Evolutionary conservation across 2,113 vertebrate genomes (phyloP).

Genomic region (Semnornis frantzii): DNA sequence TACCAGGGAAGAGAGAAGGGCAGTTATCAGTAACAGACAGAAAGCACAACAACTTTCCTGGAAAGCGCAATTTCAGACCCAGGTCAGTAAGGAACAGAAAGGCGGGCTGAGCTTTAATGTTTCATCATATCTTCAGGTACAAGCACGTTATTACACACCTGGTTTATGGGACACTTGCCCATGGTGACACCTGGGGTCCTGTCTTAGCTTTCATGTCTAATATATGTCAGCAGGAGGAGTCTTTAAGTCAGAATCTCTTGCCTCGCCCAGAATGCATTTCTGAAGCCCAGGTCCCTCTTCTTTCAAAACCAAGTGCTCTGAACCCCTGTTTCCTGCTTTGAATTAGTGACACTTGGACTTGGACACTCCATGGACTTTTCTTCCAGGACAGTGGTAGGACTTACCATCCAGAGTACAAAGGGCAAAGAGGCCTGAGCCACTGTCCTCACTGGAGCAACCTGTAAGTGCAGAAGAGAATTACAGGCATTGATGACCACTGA

Average conservation of each 20-base stretch:
- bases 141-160: not conserved
- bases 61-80: not conserved
- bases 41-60: not conserved
- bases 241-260: not conserved
- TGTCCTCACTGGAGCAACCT: constrained; percentile 54
- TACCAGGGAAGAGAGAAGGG: not conserved
- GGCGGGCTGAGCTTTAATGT: not conserved
- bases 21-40: not conserved
- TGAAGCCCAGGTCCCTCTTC: not conserved
- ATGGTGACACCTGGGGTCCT: not conserved
- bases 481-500: not conserved
- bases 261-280: not conserved
- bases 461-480: not conserved
- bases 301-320: not conserved
- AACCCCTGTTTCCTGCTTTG: not conserved
- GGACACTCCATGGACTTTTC: not conserved
- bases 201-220: not conserved
- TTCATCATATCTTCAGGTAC: not conserved
- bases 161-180: not conserved
- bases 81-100: not conserved
- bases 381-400: constrained; percentile 5
- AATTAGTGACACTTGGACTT: not conserved
- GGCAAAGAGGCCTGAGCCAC: constrained; percentile 88
- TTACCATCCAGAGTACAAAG: constrained; percentile 97
- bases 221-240: not conserved